A percentile compares a stretch with the other conserved stretches of the same genome.
These are phyloP conservation scores for Prunella fulvescens DNA, from an alignment of 2,113 vertebrate genomes.

Conservation along the genomic window DNA sequence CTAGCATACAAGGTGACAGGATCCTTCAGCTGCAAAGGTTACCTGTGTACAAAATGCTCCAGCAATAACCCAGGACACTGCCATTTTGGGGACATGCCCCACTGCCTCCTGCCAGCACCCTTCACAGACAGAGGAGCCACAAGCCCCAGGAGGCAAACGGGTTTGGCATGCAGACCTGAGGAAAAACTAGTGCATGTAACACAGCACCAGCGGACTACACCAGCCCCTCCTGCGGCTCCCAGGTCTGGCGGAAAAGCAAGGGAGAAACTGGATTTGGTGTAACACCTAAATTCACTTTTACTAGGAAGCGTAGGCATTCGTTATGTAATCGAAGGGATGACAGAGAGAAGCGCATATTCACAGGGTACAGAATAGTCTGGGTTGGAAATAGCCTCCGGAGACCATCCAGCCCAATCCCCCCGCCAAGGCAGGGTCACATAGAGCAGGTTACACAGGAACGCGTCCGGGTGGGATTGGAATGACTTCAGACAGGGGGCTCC, in stretches of 20 bases:
- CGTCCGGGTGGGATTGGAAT: no score
- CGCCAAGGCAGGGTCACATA: background rate
- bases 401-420: fast-evolving
- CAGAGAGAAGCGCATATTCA: fast-evolving
- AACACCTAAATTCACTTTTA: background rate
- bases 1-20: background rate
- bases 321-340: background rate
- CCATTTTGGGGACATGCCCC: fast-evolving
- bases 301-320: background rate
- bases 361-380: background rate
- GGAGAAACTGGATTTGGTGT: fast-evolving
- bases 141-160: background rate
- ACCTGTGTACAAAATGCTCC: background rate
- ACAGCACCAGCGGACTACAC: background rate
- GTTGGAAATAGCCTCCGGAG: background rate
- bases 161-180: fast-evolving
- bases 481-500: background rate
- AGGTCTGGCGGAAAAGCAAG: background rate
- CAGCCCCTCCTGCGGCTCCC: background rate
- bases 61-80: background rate
- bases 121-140: fast-evolving
- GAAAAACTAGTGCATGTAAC: fast-evolving
- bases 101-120: background rate
- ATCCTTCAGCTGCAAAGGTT: background rate
- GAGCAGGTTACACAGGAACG: background rate